phyloP scores from a whole-genome alignment of 2,113 vertebrate species.

The Litocranius walleri region DNA sequence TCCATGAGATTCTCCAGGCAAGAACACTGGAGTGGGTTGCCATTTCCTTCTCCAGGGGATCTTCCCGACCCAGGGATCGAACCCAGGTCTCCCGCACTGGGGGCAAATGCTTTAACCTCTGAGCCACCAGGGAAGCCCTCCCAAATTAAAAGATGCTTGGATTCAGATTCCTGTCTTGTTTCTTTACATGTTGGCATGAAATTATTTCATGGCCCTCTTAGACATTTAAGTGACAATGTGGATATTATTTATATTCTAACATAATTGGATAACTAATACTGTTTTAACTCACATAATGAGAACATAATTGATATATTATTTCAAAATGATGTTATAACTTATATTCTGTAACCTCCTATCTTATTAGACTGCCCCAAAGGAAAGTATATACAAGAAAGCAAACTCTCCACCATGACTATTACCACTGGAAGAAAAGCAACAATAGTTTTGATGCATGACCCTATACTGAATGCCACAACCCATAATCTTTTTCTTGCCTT shows the following conservation, averaged over 20 bases:
- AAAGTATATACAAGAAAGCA: rapidly evolving
- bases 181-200: background rate
- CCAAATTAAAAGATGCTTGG: background rate
- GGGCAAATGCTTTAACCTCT: no score
- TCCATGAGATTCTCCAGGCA: no score
- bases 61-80: no score
- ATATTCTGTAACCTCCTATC: background rate
- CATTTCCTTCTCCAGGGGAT: no score
- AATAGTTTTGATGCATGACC: background rate
- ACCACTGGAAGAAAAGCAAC: background rate
- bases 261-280: background rate
- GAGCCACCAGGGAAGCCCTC: background rate
- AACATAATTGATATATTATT: background rate
- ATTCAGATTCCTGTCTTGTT: background rate
- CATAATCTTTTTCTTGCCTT: background rate
- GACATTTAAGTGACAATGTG: background rate
- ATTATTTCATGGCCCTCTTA: no score
- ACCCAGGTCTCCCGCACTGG: no score
- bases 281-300: background rate
- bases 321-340: background rate
- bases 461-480: rapidly evolving
- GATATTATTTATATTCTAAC: background rate
- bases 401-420: rapidly evolving
- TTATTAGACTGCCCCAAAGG: background rate
- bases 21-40: no score